These are phyloP conservation scores for Menura novaehollandiae DNA, from an alignment of 2,113 vertebrate species.

Conservation along the genomic window DNA sequence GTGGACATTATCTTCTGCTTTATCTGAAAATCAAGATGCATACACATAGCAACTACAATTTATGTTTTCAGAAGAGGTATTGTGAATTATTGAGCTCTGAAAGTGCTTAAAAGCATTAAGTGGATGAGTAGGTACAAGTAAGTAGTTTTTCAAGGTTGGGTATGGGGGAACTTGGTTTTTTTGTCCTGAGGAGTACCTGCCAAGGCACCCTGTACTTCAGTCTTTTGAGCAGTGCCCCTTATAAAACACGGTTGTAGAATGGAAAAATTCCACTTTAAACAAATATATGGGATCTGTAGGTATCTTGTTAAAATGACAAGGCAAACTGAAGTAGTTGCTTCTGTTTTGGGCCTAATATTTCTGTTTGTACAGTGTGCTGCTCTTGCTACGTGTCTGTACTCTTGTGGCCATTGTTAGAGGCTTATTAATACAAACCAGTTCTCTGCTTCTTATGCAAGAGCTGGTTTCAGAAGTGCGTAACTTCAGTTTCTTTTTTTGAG, in stretches of 20 bases:
- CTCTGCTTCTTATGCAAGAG: not conserved
- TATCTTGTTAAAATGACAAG: not conserved
- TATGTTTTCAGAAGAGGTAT: not conserved
- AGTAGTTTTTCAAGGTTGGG: not conserved
- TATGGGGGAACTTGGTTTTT: not conserved
- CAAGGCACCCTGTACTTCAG: not conserved
- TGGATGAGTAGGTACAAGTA: not conserved
- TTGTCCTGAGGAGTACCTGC: not conserved
- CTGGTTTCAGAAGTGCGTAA: not conserved
- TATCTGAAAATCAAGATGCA: not conserved
- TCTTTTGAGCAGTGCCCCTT: not conserved
- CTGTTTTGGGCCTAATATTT: not conserved
- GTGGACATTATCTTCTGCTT: not conserved
- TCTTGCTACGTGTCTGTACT: not conserved
- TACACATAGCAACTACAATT: not conserved
- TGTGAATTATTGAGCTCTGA: not conserved
- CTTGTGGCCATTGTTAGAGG: not conserved
- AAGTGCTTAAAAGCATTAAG: not conserved
- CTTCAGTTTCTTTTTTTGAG: not conserved
- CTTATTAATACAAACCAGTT: not conserved
- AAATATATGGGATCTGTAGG: not conserved
- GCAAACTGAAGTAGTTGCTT: not conserved
- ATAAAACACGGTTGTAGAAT: not conserved
- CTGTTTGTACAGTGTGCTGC: not conserved
- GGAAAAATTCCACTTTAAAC: not conserved